Base-by-base conservation (phyloP, 2,888 invertebrate species). In the Margaritifera margaritifera region DNA sequence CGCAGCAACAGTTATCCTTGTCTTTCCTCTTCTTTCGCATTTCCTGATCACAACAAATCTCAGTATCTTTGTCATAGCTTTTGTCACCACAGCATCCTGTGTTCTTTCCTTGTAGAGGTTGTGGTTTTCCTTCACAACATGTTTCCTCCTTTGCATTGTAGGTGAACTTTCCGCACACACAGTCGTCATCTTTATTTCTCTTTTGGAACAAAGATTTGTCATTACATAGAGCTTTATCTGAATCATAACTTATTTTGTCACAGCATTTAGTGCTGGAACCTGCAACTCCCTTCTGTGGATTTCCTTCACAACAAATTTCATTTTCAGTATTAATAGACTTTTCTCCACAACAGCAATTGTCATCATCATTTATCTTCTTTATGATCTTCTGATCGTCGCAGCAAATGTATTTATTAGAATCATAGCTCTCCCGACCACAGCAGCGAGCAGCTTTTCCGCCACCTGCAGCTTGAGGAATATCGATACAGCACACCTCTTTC, bases 1-100 rank as follows among this genome's bases (percentile, higher is more conserved):
- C 74, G 55, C 74, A 74, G 59, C 74, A 74, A 24, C 74, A 65
- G 42, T 74, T 69, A 42, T 74, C 74, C 18, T 58, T 64, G n/a
- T 68, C 57, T 19, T 59, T n/a, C 60, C 62, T 74, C 57, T 74
- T 74, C 4, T 60, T 55, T 64, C 74, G 55, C 18, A 74, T 55
- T 52, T 52, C 51, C 51, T 71, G 66, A 55, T 74, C 66, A 50
- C 66, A 71, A 25, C 74, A 74, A 18, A 74, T 71, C 62, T 71
- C 66, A 42, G 52, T 54, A 27, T 64, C 68, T 5, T 66, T 64
- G 59, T 74, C 66, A 52, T 74, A 74, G 24, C 68, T 70, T 54
- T 58, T 56, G 52, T 59, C 64, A 51, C 51, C 60, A 27, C 74
- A 74, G 27, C 74, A 74, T 42, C 66, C 66, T 52, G 74, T 71